Evolutionary conservation across 2,888 invertebrate species (phyloP).

Genomic region (Lucinisca nassula): DNA sequence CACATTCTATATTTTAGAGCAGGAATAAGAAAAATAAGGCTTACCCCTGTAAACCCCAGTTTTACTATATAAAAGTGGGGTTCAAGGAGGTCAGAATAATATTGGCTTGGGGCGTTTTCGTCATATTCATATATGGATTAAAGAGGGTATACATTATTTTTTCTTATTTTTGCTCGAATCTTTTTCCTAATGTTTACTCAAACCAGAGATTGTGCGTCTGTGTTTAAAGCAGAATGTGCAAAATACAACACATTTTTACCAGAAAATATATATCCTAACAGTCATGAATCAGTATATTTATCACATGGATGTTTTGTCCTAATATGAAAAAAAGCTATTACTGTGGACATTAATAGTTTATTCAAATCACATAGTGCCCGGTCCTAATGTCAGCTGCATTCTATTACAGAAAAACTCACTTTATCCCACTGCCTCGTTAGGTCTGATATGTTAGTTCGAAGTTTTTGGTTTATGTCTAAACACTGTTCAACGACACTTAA

Average conservation of each 20-base stretch:
- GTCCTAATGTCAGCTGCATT: neutral
- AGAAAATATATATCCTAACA: neutral
- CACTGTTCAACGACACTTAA: neutral
- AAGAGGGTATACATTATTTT: too few species aligned
- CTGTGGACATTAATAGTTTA: neutral
- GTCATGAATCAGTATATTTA: neutral
- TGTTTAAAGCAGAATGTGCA: too few species aligned
- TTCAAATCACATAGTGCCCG: neutral
- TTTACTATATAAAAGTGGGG: too few species aligned
- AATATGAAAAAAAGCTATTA: neutral
- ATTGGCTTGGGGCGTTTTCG: neutral
- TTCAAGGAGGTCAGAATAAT: too few species aligned
- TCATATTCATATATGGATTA: neutral
- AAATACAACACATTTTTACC: neutral
- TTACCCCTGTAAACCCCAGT: too few species aligned
- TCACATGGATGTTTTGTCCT: too few species aligned
- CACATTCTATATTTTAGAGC: too few species aligned
- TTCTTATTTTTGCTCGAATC: neutral
- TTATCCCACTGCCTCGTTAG: conserved; percentile 6
- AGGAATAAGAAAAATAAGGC: too few species aligned
- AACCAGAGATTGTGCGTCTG: too few species aligned
- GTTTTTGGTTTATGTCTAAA: neutral
- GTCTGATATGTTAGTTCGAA: conserved; percentile 4
- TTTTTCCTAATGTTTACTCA: too few species aligned
- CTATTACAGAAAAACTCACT: neutral